phyloP scores from a whole-genome alignment of 2,113 vertebrate species.

The Ameiurus melas region DNA sequence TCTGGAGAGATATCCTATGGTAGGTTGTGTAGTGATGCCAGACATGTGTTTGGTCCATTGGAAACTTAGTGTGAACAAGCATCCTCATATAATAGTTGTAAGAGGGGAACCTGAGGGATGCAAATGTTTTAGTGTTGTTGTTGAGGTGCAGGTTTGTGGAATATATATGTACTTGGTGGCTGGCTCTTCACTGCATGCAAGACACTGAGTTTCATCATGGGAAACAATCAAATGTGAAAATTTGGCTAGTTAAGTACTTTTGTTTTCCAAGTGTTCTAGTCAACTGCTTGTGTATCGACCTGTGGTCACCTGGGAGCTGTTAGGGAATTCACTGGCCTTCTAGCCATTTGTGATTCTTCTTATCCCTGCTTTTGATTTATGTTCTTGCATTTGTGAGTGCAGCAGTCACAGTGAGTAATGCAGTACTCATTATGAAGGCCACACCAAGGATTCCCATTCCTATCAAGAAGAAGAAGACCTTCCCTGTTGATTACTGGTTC shows the following conservation, averaged over 20 bases:
- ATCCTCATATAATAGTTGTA: neutral
- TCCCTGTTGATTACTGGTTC: neutral
- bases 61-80: neutral
- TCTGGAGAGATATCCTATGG: neutral
- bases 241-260: constrained; percentile 11
- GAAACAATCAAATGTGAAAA: neutral
- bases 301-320: constrained; percentile 15
- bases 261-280: neutral
- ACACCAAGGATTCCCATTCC: constrained; percentile 11
- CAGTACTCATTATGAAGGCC: neutral
- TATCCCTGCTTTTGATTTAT: constrained; percentile 22
- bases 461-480: neutral
- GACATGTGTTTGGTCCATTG: no score
- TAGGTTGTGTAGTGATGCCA: neutral
- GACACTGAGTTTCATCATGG: neutral
- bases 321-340: constrained; percentile 20
- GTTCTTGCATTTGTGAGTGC: constrained; percentile 12
- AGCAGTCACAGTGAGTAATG: constrained; percentile 7
- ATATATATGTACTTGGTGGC: neutral
- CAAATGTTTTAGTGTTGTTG: neutral
- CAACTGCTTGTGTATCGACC: neutral
- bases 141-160: neutral
- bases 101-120: neutral
- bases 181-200: no score
- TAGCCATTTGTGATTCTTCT: constrained; percentile 3